Evolutionary conservation across 2,113 vertebrate genomes (phyloP), one percentile per base, ranked within the genome.

Genomic region (Procavia capensis): DNA sequence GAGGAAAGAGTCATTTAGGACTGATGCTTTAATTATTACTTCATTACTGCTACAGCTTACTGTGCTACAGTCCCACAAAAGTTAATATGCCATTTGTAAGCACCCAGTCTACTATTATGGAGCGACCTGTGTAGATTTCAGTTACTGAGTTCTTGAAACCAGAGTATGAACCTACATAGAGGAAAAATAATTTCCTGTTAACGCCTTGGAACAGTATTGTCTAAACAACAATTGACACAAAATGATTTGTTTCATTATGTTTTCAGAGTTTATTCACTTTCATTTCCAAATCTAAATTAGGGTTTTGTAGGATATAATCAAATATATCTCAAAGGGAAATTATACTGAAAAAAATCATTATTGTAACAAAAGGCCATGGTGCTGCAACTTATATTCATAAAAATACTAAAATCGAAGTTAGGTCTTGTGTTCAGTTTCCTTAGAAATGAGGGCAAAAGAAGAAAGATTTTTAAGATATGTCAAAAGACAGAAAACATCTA

Each of bases 121-220:
- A 91, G 19, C 68, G 70, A 95, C 80, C 64, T 70, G 82, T 64
- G 75, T 80, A 95, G 76, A 88, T 43, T 45, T 79, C 25, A 31
- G 64, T 97, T 98, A 90, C 76, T n/a, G 94, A 95, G 95, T 94
- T 96, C 94, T 85, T 81, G 57, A 98, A 96, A 98, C 81, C 97
- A 97, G 95, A 96, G 98, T 98, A 98, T 98, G 98, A 98, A 98
- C 97, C 97, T 90, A 97, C 97, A 97, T 70, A 96, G 96, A 97
- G 87, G 75, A 97, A 98, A 98, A 97, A 97, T 98, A 98, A 98
- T 99, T 98, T 99, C 98, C 98, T 97, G 95, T 76, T 97, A 96
- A 92, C 97, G 97, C 84, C 94, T 47, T 94, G 96, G 82, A 88
- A 34, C 83, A 11, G 1, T 91, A 88, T 91, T 96, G 92, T 95